Conservation (phyloP, 2,888 invertebrate species). For the Lithophane semibrunnea region DNA sequence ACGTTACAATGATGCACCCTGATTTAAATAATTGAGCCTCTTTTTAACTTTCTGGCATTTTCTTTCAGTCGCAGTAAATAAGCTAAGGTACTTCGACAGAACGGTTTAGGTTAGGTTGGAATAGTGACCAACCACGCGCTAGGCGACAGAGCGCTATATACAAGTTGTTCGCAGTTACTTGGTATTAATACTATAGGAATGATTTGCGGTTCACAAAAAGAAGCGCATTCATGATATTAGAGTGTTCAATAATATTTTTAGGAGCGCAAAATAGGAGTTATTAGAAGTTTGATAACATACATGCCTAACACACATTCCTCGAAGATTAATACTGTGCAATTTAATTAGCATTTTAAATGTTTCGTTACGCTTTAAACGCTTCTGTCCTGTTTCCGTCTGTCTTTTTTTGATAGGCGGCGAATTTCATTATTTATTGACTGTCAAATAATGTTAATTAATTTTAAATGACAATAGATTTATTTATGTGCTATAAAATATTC, state of each 20-base stretch:
- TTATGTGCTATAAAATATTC: slow-evolving; percentile 5
- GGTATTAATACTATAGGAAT: neutral
- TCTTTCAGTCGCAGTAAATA: neutral
- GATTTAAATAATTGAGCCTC: neutral
- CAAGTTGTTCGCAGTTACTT: neutral
- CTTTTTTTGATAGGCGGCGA: slow-evolving; percentile 4
- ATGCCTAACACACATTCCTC: slow-evolving; percentile 60
- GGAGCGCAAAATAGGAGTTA: neutral
- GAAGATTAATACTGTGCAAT: slow-evolving; percentile 35
- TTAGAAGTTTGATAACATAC: neutral
- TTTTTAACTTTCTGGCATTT: neutral
- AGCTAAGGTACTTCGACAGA: neutral
- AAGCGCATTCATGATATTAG: neutral
- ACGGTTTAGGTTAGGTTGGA: neutral
- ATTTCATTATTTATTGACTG: slow-evolving; percentile 30
- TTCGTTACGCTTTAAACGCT: slow-evolving; percentile 25
- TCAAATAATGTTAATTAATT: slow-evolving; percentile 49
- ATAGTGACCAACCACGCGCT: neutral
- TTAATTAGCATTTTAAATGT: slow-evolving; percentile 45
- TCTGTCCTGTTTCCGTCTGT: slow-evolving; percentile 46
- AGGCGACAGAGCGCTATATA: neutral
- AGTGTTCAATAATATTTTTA: neutral
- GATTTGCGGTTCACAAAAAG: neutral
- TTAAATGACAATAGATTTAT: slow-evolving; percentile 45
- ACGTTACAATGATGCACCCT: too few species aligned